Percentiles rank a stretch among this genome's conserved stretches.
phyloP scores from a whole-genome alignment of 2,113 vertebrate species.

The Columbina picui region DNA sequence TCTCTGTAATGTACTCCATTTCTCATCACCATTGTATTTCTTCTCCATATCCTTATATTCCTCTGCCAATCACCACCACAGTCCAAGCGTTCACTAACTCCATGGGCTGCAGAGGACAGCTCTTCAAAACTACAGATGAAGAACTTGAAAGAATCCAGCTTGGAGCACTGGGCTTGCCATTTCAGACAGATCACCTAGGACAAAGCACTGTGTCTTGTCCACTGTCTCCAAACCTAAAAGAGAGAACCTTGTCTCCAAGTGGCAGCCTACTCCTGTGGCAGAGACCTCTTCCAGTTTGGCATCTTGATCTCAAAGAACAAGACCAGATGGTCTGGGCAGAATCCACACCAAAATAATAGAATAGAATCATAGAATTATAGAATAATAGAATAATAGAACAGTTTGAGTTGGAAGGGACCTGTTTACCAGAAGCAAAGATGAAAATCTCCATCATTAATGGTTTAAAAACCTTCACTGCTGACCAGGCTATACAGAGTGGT shows the following conservation, averaged over 20 bases:
- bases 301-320: neutral
- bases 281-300: neutral
- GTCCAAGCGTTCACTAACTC: neutral
- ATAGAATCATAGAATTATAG: neutral
- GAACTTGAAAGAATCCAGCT: neutral
- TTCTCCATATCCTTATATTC: neutral
- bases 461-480: neutral
- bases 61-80: neutral
- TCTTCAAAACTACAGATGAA: neutral
- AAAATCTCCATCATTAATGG: neutral
- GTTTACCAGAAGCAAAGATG: neutral
- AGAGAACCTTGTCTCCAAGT: neutral
- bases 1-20: accelerated
- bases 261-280: neutral
- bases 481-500: neutral
- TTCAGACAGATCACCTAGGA: neutral
- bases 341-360: neutral
- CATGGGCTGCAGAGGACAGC: neutral
- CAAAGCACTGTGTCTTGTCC: accelerated
- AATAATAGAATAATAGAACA: neutral
- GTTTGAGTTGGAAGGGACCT: neutral
- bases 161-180: neutral
- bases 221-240: neutral
- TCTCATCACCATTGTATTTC: neutral
- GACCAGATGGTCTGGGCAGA: neutral